phyloP scores from a whole-genome alignment of 2,797 vertebrate genomes.

The Sarcoramphus papa region DNA sequence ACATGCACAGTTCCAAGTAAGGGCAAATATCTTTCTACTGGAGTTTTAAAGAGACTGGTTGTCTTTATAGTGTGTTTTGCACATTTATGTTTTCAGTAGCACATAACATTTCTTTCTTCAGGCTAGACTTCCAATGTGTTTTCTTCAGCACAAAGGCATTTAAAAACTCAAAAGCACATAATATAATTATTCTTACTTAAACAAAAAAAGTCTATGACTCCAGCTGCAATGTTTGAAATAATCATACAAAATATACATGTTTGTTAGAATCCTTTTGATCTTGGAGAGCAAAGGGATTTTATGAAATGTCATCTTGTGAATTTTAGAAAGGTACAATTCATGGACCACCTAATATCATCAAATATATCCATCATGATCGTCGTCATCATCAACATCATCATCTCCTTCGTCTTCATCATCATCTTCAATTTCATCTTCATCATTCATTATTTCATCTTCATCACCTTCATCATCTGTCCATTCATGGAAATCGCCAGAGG shows the following conservation, averaged over 20 bases:
- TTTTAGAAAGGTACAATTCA: slow-evolving; percentile 80
- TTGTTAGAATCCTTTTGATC: slow-evolving; percentile 80
- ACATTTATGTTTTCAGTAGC: slow-evolving; percentile 43
- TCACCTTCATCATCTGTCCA: slow-evolving; percentile 85
- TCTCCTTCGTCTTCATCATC: slow-evolving; percentile 87
- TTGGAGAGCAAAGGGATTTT: slow-evolving; percentile 78
- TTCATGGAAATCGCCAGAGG: slow-evolving; percentile 86
- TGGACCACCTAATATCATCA: slow-evolving; percentile 69
- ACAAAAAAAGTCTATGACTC: slow-evolving; percentile 79
- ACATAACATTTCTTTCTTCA: slow-evolving; percentile 28
- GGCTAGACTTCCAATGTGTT: slow-evolving; percentile 56
- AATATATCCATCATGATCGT: slow-evolving; percentile 83
- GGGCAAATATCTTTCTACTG: neutral
- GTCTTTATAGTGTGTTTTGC: slow-evolving; percentile 17
- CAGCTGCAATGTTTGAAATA: slow-evolving; percentile 75
- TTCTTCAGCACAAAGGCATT: slow-evolving; percentile 68
- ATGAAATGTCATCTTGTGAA: slow-evolving; percentile 78
- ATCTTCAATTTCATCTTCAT: slow-evolving; percentile 83
- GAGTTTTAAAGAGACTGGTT: slow-evolving; percentile 24
- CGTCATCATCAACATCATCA: slow-evolving; percentile 73
- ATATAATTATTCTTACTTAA: slow-evolving; percentile 70
- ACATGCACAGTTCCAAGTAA: neutral
- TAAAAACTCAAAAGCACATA: slow-evolving; percentile 71
- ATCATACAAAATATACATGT: slow-evolving; percentile 91
- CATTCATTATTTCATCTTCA: slow-evolving; percentile 80